Base-by-base conservation (phyloP, 2,797 vertebrate genomes). In the Sciaenops ocellatus region DNA sequence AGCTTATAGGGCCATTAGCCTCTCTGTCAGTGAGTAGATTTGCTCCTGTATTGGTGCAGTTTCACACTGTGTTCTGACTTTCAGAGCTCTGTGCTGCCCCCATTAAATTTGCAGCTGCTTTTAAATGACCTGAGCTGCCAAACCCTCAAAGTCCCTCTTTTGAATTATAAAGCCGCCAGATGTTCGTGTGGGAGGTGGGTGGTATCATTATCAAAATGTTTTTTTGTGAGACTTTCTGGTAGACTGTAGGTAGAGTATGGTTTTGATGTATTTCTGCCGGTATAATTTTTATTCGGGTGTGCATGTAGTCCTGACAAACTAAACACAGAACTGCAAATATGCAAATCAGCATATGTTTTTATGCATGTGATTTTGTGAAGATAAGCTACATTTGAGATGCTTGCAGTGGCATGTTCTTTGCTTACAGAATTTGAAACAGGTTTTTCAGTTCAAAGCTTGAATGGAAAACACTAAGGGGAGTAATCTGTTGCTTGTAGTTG, bases 41-140 rank as follows among this genome's bases (percentile, higher is more conserved):
- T 70, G 41, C 63, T 73, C 28, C n/a, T 22, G 65, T 73, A 30
- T 57, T 64, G 48, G 63, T 55, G 50, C 78, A 55, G 76, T 60
- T 83, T 89, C 82, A 84, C 88, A 66, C 74, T 44, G n/a, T 69
- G 79, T 67, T 76, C 70, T 75, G 65, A 66, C 74, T 80, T 47
- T 30, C 46, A 82, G 78, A 81, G 68, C 73, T 71, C 50, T 17
- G 44, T 50, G 38, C 65, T 71, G 60, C 68, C 73, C 70, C 76
- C 74, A 87, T 92, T 87, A 85, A 70, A 85, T 60, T 60, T 56
- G 70, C 79, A 87, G 65, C 74, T 81, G 78, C 68, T 80, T 80
- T 85, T 60, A 69, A 72, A 65, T 83, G 75, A 86, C 81, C 76
- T 72, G 54, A 69, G 63, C 73, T 80, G 79, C 68, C 78, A 66